A percentile compares a stretch with the other conserved stretches of the same genome.
These are phyloP conservation scores for Perccottus glenii DNA, from an alignment of 2,113 vertebrate genomes.

Conservation along the genomic window DNA sequence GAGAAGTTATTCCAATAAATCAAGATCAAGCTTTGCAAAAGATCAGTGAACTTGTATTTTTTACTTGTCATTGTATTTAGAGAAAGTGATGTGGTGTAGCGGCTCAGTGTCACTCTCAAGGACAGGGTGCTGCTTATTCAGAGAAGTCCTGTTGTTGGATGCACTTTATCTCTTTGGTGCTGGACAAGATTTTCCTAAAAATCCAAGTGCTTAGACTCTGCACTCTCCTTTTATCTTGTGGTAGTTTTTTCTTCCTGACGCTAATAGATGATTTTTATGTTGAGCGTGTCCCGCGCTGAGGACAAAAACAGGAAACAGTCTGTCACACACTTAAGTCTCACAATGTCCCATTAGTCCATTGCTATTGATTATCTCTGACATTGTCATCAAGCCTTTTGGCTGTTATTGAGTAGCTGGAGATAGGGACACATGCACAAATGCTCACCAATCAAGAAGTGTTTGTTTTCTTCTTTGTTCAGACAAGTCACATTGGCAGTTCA, in stretches of 20 bases:
- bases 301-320: conserved; percentile 16
- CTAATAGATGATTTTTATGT: conserved; percentile 16
- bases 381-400: conserved; percentile 32
- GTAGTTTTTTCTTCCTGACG: conserved; percentile 5
- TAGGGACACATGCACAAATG: background rate
- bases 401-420: conserved; percentile 28
- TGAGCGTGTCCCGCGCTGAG: background rate
- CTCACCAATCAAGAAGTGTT: background rate
- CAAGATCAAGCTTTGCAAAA: conserved; percentile 26
- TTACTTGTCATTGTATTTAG: background rate
- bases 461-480: background rate
- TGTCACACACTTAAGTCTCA: conserved; percentile 15
- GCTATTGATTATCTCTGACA: conserved; percentile 35
- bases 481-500: background rate
- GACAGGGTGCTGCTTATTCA: conserved; percentile 26
- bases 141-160: conserved; percentile 16
- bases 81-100: conserved; percentile 19
- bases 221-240: conserved; percentile 13
- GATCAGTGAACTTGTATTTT: conserved; percentile 23
- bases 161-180: conserved; percentile 19
- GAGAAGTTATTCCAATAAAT: conserved; percentile 5
- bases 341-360: conserved; percentile 26
- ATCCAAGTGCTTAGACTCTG: conserved; percentile 23
- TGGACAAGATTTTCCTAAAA: conserved; percentile 31
- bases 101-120: conserved; percentile 28